Base-by-base conservation (phyloP, 2,888 invertebrate species). In the Mythimna albipuncta region DNA sequence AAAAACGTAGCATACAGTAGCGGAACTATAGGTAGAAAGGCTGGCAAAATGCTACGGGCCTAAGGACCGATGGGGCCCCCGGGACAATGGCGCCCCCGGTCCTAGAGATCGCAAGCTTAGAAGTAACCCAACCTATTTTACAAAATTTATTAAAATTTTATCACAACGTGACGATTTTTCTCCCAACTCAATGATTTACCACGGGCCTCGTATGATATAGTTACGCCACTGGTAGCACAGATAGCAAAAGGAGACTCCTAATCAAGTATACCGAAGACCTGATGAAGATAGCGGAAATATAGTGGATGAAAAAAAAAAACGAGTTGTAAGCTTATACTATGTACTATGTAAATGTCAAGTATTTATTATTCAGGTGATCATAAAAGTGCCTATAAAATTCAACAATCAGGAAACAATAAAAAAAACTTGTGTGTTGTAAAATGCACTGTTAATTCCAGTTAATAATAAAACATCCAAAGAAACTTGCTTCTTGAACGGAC, bases 401-500 rank as follows among this genome's bases (percentile, higher is more conserved):
- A 61, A 52, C 50, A 50, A 57, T 1, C 61, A 78, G 63, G 58
- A 72, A 64, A 79, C 41, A 57, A 77, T 64, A 64, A 76, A 21
- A 21, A 57, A 41, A 52, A 50, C 11, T 41, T 55, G 47, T 54
- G 47, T 21, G 21, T 58, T 41, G 71, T 54, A 50, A 55, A 38
- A 32, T 55, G n/a, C 11, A 67, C 26, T 61, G 44, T 41, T 50
- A 32, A 66, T 38, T 65, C 41, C 21, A 78, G 19, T 59, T 41
- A 50, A 44, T 47, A 63, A 54, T 64, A 50, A 44, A 54, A 67
- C 9, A 44, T 44, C 54, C 41, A 32, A 5, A 68, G 59, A 67
- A 79, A 67, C 79, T 64, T 11, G 67, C 35, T 79, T 55, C 13
- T 64, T 72, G 21, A 72, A 61, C 35, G 54, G 38, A 69, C 52